Base-by-base conservation (phyloP, 1,140 invertebrate genomes). In the Liolophura sinensis region DNA sequence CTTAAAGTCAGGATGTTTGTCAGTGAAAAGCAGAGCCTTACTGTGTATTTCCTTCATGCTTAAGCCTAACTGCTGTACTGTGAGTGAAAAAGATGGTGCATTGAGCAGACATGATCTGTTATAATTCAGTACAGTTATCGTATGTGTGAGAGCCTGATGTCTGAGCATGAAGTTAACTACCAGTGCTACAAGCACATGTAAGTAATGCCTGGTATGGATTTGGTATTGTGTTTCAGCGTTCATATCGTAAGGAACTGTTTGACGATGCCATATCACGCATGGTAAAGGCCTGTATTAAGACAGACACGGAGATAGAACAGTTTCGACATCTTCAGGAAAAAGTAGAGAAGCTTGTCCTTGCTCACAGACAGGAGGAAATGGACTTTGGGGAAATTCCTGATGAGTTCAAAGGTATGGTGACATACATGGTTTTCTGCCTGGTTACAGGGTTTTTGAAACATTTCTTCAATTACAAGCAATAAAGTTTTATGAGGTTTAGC, bases 311-410 rank as follows among this genome's bases (percentile, higher is more conserved):
- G 60, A 91, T 96, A 31, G 92, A 93, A 73, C 89, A 91, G 67
- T 97, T 98, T 76, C 87, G 89, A 75, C 87, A 88, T 27, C 87
- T 99, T 18, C 91, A 92, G 6, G 88, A 90, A 60, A 90, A 91
- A 79, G 94, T 95, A 6, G 89, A 92, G 71, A 87, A 91, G 70
- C 91, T 95, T 68, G 86, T 90, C 77, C 88, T 93, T 65, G 90
- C 92, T 67, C 97, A 97, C 64, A 58, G 74, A 18, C 67, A 77
- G 49, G 68, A 73, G n/a, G 83, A 85, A 64, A 68, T 96, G 69
- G 96, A 98, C 83, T 95, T 91, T 78, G 93, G 93, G 40, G 96
- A 99, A 83, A 95, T 95, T 52, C 97, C 97, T 0, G 96, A 99
- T 72, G 96, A 98, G 84, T 99, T 97, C 82, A 91, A 91, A 85